These are phyloP conservation scores for Epizoanthus fatuus DNA, from an alignment of 92 coral and sea anemone species.

Conservation along the genomic window DNA sequence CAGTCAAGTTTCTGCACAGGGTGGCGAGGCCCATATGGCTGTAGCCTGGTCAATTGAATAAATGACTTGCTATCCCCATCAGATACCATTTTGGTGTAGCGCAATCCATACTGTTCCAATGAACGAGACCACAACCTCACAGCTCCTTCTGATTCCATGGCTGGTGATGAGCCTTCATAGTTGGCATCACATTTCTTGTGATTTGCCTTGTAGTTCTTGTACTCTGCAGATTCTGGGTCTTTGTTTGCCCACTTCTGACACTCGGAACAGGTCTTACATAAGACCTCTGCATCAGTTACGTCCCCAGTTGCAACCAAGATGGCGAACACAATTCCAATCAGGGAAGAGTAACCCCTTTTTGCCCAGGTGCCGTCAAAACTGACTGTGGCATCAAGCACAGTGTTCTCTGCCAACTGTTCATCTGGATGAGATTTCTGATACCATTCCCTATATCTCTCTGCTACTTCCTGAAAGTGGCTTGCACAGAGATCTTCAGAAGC, in stretches of 20 bases:
- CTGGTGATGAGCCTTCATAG: conserved; percentile 1
- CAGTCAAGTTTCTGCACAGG: conserved; percentile 1
- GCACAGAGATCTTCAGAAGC: conserved; percentile 9
- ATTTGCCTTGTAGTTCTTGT: background rate
- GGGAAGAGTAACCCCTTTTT: background rate
- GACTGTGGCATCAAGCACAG: background rate
- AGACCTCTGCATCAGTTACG: background rate
- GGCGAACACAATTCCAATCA: background rate
- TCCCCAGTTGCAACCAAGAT: background rate
- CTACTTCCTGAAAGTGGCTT: background rate
- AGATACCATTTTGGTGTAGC: background rate
- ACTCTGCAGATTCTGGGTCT: background rate
- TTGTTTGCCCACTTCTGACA: background rate
- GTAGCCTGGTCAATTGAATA: background rate
- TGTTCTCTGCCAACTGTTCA: background rate
- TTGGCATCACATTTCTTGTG: background rate
- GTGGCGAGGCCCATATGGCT: background rate
- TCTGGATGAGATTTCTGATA: background rate
- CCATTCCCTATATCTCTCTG: background rate
- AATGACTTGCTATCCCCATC: conserved; percentile 29
- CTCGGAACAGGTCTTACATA: background rate
- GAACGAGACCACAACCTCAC: background rate
- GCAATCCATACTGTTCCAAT: background rate
- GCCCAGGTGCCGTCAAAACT: conserved; percentile 9
- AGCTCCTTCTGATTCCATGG: background rate